Conservation (phyloP, 2,888 invertebrate species). For the Himalopsyche tibetana region DNA sequence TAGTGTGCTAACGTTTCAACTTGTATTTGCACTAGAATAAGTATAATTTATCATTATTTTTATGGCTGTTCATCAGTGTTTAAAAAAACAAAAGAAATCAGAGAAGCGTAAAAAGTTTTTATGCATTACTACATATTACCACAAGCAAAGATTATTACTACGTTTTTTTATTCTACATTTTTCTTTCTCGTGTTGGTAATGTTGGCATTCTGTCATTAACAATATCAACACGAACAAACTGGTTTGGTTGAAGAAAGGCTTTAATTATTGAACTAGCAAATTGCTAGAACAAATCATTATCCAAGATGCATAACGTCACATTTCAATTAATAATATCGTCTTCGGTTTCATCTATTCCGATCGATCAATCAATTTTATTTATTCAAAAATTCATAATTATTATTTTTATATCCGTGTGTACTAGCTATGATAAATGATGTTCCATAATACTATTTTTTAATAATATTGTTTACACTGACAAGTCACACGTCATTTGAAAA, state of each 20-base stretch:
- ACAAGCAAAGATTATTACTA: neutral
- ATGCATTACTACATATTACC: neutral
- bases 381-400: no score
- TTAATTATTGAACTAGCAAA: neutral
- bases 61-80: neutral
- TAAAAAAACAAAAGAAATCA: neutral
- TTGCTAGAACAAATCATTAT: no score
- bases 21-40: neutral
- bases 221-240: neutral
- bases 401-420: no score
- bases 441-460: no score
- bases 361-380: no score
- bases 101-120: neutral
- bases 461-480: no score
- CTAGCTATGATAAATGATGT: no score
- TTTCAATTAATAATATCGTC: no score
- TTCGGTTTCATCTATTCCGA: no score
- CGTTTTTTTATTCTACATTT: neutral
- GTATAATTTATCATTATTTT: neutral
- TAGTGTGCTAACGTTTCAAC: no score
- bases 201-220: neutral
- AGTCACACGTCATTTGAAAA: no score
- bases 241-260: neutral
- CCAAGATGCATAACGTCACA: no score
- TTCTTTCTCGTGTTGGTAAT: neutral